Conservation (phyloP, 1,140 invertebrate genomes). For the Chironomus striatipennis region DNA sequence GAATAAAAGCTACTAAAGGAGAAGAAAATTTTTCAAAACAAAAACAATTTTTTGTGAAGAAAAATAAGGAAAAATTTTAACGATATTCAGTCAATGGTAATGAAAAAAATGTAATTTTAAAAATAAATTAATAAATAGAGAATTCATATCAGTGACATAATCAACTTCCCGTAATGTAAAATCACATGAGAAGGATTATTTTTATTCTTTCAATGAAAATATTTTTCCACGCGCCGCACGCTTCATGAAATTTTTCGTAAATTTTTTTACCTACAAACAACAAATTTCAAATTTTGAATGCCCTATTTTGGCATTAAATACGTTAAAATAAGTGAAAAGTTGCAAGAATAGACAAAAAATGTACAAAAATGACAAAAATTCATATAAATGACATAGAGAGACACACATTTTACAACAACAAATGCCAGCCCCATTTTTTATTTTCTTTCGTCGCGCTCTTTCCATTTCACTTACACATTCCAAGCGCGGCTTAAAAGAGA, state of each 20-base stretch:
- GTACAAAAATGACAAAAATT: neutral
- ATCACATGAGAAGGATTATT: too few relatives aligned
- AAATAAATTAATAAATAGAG: too few relatives aligned
- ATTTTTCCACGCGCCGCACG: constrained; percentile 10
- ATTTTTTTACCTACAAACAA: neutral
- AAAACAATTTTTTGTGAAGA: too few relatives aligned
- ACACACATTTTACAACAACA: neutral
- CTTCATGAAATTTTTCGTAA: neutral
- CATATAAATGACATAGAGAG: too few relatives aligned
- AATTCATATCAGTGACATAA: too few relatives aligned
- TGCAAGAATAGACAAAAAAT: neutral
- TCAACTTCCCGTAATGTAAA: too few relatives aligned
- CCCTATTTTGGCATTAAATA: neutral
- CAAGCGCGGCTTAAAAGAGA: neutral
- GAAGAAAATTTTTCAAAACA: too few relatives aligned
- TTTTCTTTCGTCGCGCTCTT: neutral
- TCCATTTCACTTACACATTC: neutral
- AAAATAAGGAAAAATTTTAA: too few relatives aligned
- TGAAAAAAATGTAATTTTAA: too few relatives aligned
- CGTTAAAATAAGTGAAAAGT: neutral
- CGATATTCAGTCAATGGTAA: too few relatives aligned
- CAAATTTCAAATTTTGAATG: neutral
- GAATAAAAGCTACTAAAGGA: too few relatives aligned
- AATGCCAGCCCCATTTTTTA: constrained; percentile 12
- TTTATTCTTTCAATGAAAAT: neutral